Percentiles rank a stretch among this genome's conserved stretches.
These are phyloP conservation scores for Buceros bicornis DNA, from an alignment of 2,797 vertebrate species.

Conservation along the genomic window DNA sequence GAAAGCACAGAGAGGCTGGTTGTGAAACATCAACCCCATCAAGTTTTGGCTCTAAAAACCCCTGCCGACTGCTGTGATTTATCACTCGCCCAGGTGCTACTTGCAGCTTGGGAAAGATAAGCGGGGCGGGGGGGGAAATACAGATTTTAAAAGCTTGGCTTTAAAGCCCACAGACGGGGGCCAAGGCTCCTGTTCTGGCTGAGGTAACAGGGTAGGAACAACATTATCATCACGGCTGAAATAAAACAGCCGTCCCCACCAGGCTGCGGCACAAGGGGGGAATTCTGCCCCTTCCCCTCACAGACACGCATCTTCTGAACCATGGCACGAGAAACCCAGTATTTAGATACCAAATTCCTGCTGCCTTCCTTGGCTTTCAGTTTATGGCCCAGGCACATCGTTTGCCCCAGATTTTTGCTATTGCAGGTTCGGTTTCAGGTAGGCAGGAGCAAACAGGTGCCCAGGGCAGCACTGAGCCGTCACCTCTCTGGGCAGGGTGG, in stretches of 20 bases:
- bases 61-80: background rate
- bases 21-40: background rate
- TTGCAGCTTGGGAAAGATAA: background rate
- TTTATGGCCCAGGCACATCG: background rate
- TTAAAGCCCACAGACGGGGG: background rate
- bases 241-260: background rate
- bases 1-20: background rate
- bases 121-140: fast-evolving
- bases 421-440: fast-evolving
- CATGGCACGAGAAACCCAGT: fast-evolving
- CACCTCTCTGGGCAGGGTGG: fast-evolving
- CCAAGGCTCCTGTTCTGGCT: background rate
- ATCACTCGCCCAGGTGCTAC: background rate
- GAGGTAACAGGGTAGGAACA: background rate
- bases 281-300: background rate
- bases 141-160: background rate
- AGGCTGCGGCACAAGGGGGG: fast-evolving
- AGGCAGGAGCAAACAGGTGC: fast-evolving
- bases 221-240: fast-evolving
- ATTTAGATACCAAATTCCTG: background rate
- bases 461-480: fast-evolving
- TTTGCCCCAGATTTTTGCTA: background rate
- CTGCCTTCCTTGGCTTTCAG: background rate
- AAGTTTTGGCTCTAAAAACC: background rate
- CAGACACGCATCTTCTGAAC: background rate